Percentiles rank a stretch among this genome's conserved stretches.
Conservation (phyloP, 2,888 invertebrate species). For the Netelia inedita region DNA sequence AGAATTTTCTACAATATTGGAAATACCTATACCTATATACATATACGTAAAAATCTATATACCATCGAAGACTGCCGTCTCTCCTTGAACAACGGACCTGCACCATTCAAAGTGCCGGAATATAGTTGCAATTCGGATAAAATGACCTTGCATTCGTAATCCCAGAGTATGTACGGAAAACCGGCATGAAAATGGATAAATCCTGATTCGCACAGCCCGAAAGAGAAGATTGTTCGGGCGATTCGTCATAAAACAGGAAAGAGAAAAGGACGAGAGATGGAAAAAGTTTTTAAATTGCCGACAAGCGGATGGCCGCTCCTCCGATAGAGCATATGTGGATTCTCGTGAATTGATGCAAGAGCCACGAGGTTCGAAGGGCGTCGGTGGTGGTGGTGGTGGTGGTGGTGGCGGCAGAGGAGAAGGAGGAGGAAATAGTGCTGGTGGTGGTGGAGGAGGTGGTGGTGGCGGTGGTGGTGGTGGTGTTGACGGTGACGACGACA, state of each 20-base stretch:
- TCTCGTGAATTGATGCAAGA: constrained; percentile 63
- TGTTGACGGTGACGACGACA: constrained; percentile 14
- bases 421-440: background rate
- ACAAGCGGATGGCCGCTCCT: constrained; percentile 34
- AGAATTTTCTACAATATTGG: too few relatives aligned
- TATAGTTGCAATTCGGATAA: background rate
- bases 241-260: background rate
- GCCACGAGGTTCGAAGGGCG: constrained; percentile 61
- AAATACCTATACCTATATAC: too few relatives aligned
- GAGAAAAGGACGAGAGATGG: background rate
- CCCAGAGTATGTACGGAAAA: background rate
- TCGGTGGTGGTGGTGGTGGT: constrained; percentile 46
- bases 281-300: constrained; percentile 31
- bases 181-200: background rate
- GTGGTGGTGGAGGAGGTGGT: constrained; percentile 40
- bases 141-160: background rate
- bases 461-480: constrained; percentile 41
- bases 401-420: constrained; percentile 11
- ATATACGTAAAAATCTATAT: too few relatives aligned
- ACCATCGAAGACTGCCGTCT: too few relatives aligned
- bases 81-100: too few relatives aligned
- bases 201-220: background rate
- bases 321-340: constrained; percentile 55
- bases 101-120: too few relatives aligned
- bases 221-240: background rate